Percentiles rank a stretch among this genome's conserved stretches.
These are phyloP conservation scores for Linyphia triangularis DNA, from an alignment of 2,888 invertebrate species.

Conservation along the genomic window DNA sequence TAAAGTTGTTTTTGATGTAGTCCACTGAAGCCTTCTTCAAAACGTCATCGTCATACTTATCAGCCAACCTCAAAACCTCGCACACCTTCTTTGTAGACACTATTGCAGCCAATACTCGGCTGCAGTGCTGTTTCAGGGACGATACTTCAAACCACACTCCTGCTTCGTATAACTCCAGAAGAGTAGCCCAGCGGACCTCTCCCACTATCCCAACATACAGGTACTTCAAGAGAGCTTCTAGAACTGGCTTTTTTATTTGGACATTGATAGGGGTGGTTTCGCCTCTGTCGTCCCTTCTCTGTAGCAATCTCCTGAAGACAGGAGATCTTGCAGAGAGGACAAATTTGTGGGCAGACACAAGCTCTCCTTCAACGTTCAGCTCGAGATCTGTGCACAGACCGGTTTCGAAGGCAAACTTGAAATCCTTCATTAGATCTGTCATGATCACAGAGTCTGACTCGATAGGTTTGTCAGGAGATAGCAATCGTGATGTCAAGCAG, in stretches of 20 bases:
- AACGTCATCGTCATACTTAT: no score
- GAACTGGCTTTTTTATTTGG: background rate
- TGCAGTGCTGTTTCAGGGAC: no score
- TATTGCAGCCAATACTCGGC: no score
- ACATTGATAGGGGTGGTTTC: background rate
- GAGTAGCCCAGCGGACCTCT: no score
- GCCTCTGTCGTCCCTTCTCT: background rate
- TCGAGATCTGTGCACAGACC: background rate
- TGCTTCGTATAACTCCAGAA: no score
- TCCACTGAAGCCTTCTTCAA: no score
- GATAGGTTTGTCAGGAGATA: background rate
- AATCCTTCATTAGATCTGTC: background rate
- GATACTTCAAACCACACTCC: no score
- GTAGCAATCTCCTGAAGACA: background rate
- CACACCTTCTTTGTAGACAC: no score
- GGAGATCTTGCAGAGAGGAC: constrained; percentile 17
- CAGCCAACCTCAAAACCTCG: no score
- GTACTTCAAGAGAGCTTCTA: background rate
- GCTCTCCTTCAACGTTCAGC: background rate
- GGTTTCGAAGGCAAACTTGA: background rate
- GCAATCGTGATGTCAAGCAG: background rate
- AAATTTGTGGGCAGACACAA: background rate
- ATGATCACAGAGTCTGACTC: background rate
- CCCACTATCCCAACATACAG: background rate
- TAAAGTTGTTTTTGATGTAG: no score